Percentiles rank a stretch among this genome's conserved stretches.
Evolutionary conservation across 2,888 invertebrate species (phyloP).

Genomic region (Linnaemya tessellans): DNA sequence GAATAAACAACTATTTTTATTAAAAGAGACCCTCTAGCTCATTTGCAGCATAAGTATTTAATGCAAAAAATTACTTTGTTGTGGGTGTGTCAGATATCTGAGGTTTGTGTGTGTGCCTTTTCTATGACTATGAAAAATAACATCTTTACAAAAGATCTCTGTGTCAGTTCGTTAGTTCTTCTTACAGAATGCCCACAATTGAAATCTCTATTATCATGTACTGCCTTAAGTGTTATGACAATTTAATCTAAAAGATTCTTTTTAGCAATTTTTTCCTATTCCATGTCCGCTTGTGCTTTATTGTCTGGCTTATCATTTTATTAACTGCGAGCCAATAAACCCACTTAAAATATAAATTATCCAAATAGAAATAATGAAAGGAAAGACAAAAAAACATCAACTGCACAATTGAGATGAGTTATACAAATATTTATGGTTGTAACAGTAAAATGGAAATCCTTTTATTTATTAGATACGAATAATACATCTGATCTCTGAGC

Average conservation of each 20-base stretch:
- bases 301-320: constrained; percentile 52
- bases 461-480: constrained; percentile 15
- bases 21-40: no score
- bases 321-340: constrained; percentile 61
- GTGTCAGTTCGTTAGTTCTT: background rate
- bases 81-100: no score
- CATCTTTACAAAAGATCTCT: no score
- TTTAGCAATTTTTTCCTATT: background rate
- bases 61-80: no score
- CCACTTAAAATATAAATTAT: constrained; percentile 57
- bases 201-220: no score
- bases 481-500: constrained; percentile 22
- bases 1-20: no score
- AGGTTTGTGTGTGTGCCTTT: no score
- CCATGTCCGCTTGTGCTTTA: constrained; percentile 11
- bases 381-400: constrained; percentile 1
- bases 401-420: constrained; percentile 48
- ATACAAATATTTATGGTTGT: constrained; percentile 46
- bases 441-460: constrained; percentile 58
- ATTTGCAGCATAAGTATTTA: no score
- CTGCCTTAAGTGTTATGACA: background rate
- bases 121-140: no score
- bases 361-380: background rate
- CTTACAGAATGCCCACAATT: background rate
- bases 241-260: background rate